Evolutionary conservation across 2,797 vertebrate species (phyloP).

Genomic region (Helicolenus hilgendorfi): DNA sequence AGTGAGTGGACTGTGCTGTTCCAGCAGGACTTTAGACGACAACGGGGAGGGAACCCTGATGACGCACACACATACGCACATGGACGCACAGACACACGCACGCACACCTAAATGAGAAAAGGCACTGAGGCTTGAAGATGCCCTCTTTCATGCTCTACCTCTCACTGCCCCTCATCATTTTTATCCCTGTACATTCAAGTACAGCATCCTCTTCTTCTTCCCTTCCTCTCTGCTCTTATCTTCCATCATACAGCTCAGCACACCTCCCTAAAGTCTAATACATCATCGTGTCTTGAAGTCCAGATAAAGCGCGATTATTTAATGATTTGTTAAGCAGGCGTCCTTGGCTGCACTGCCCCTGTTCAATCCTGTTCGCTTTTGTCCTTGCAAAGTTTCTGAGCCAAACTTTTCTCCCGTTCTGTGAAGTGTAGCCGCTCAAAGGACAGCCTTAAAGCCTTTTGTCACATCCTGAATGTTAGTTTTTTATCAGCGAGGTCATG

Average conservation of each 20-base stretch:
- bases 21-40: slow-evolving; percentile 14
- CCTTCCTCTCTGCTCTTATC: slow-evolving; percentile 31
- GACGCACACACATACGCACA: slow-evolving; percentile 42
- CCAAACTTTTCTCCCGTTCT: slow-evolving; percentile 15
- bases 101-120: slow-evolving; percentile 71
- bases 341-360: slow-evolving; percentile 59
- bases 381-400: slow-evolving; percentile 34
- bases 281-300: slow-evolving; percentile 66
- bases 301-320: slow-evolving; percentile 61
- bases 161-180: slow-evolving; percentile 42
- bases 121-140: slow-evolving; percentile 80
- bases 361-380: background rate
- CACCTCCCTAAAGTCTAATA: slow-evolving; percentile 53
- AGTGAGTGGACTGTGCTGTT: slow-evolving; percentile 32
- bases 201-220: slow-evolving; percentile 20
- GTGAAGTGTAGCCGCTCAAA: slow-evolving; percentile 6
- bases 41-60: slow-evolving; percentile 53
- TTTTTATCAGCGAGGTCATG: slow-evolving; percentile 37
- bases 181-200: slow-evolving; percentile 13
- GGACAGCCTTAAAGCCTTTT: slow-evolving; percentile 31
- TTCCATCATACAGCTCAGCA: slow-evolving; percentile 41
- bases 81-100: background rate
- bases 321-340: slow-evolving; percentile 60
- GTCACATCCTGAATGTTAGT: slow-evolving; percentile 1
- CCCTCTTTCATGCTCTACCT: slow-evolving; percentile 50